These are phyloP conservation scores for Beroe ovata DNA, from an alignment of 37 sponge, comb jelly and placozoan species.

Conservation along the genomic window DNA sequence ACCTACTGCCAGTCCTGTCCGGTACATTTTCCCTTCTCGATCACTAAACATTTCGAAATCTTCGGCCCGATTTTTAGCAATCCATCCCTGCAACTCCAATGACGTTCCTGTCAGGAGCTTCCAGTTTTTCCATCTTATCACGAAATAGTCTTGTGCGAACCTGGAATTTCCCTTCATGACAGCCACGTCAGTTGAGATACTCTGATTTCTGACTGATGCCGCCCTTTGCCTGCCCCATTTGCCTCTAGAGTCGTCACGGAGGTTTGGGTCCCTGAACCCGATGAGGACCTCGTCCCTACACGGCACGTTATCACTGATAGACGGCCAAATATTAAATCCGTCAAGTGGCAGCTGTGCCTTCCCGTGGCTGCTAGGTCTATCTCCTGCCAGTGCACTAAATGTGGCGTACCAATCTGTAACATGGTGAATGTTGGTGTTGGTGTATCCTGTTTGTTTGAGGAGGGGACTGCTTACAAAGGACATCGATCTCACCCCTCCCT, in stretches of 20 bases:
- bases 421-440: conserved; percentile 36
- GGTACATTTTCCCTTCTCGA: not conserved
- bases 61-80: not conserved
- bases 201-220: too few relatives aligned
- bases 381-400: conserved; percentile 21
- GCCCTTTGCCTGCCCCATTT: not conserved
- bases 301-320: not conserved
- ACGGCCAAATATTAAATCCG: conserved; percentile 24
- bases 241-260: not conserved
- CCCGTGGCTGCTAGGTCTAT: not conserved
- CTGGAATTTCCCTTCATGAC: not conserved
- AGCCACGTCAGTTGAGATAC: not conserved
- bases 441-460: conserved; percentile 9
- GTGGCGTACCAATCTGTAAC: conserved; percentile 46
- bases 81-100: conserved; percentile 22
- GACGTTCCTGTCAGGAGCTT: conserved; percentile 7
- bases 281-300: conserved; percentile 2
- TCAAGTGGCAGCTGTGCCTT: conserved; percentile 8
- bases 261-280: not conserved
- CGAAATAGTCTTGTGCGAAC: not conserved
- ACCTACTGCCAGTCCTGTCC: not conserved
- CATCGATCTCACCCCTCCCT: conserved; percentile 30
- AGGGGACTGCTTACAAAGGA: conserved; percentile 31
- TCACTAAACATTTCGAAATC: not conserved
- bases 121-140: conserved; percentile 16